Evolutionary conservation across 92 coral and sea anemone genomes (phyloP).

Genomic region (Porites rus): DNA sequence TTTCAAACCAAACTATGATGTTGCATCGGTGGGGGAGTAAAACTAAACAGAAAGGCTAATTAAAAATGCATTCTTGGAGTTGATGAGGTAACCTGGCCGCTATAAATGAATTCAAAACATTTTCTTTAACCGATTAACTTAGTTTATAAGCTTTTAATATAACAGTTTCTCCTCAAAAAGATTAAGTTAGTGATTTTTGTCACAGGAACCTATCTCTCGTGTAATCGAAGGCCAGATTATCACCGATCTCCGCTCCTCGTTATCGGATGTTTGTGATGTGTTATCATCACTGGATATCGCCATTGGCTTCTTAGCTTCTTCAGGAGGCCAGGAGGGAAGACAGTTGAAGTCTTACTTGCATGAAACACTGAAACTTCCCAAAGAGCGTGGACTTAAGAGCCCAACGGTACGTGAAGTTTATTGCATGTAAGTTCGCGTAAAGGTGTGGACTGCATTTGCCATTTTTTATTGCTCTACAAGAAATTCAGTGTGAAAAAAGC

Average conservation of each 20-base stretch:
- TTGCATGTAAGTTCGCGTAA: neutral
- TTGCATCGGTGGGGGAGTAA: too few relatives aligned
- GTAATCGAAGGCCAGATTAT: conserved; percentile 47
- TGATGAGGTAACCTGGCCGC: too few relatives aligned
- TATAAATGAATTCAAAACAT: too few relatives aligned
- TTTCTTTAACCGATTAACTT: too few relatives aligned
- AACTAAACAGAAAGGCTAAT: too few relatives aligned
- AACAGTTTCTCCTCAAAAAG: too few relatives aligned
- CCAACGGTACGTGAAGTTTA: conserved; percentile 56
- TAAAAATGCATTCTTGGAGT: too few relatives aligned
- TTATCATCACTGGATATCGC: conserved; percentile 81
- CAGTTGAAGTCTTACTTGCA: conserved; percentile 76
- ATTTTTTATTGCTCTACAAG: too few relatives aligned
- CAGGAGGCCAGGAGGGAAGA: conserved; percentile 75
- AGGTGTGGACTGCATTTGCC: too few relatives aligned
- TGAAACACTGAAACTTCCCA: conserved; percentile 59
- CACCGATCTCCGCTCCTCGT: conserved; percentile 57
- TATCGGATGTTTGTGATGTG: conserved; percentile 80
- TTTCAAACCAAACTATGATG: too few relatives aligned
- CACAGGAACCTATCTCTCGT: conserved; percentile 35
- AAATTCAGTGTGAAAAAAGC: neutral
- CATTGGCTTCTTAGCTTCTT: conserved; percentile 82
- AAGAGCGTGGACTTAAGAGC: conserved; percentile 75
- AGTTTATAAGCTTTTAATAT: too few relatives aligned
- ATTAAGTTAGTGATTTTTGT: neutral